These are phyloP conservation scores for Koerneria pararmatus DNA, from an alignment of 2,888 invertebrate species.

Conservation along the genomic window DNA sequence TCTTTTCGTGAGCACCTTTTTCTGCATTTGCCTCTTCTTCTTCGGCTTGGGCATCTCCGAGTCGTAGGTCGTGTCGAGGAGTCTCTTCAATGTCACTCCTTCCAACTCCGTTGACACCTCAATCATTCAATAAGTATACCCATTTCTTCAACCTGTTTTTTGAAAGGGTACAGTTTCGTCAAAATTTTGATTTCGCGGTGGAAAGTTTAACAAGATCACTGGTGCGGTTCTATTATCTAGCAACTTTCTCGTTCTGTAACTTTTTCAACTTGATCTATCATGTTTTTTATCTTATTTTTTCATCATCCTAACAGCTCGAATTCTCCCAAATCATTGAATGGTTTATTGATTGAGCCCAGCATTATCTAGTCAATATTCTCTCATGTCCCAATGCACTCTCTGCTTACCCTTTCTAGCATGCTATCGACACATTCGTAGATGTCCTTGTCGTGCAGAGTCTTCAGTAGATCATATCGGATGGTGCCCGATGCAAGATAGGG, in stretches of 20 bases:
- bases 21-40: slow-evolving; percentile 46
- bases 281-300: too few species aligned
- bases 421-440: slow-evolving; percentile 39
- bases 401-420: slow-evolving; percentile 26
- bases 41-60: slow-evolving; percentile 41
- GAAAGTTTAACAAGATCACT: too few species aligned
- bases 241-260: too few species aligned
- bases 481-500: slow-evolving; percentile 15
- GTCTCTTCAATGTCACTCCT: slow-evolving; percentile 16
- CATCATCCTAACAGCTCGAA: too few species aligned
- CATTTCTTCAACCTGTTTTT: not conserved
- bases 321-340: too few species aligned
- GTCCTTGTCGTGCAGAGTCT: slow-evolving; percentile 18
- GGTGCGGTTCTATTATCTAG: too few species aligned
- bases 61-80: slow-evolving; percentile 7
- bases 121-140: not conserved
- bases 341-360: too few species aligned
- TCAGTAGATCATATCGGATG: slow-evolving; percentile 23
- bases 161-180: too few species aligned
- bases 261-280: too few species aligned
- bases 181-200: too few species aligned
- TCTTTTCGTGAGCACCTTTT: slow-evolving; percentile 35
- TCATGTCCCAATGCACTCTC: too few species aligned
- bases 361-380: too few species aligned
- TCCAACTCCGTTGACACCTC: not conserved